Conservation (phyloP, 2,113 vertebrate species). For the Hippocampus mohnikei region DNA sequence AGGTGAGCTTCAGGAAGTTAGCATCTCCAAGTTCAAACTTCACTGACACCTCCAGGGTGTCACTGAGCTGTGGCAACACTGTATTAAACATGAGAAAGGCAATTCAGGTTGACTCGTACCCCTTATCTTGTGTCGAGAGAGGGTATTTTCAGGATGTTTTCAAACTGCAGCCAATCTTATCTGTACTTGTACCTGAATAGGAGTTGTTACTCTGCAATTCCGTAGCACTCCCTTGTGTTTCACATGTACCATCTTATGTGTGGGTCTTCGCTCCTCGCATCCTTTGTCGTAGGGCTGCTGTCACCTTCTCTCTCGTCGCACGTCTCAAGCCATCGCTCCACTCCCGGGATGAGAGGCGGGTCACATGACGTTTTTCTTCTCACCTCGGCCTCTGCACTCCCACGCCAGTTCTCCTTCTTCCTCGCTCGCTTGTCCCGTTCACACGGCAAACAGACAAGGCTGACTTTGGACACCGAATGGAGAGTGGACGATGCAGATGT, state of each 20-base stretch:
- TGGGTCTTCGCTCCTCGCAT: not conserved
- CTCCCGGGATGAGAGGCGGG: slow-evolving; percentile 4
- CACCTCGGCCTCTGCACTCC: slow-evolving; percentile 4
- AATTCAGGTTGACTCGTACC: too few species aligned
- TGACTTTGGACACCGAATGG: slow-evolving; percentile 48
- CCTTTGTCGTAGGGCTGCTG: slow-evolving; percentile 6
- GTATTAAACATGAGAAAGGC: too few species aligned
- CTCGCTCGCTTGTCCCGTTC: slow-evolving; percentile 10
- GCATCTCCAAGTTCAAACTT: slow-evolving; percentile 26
- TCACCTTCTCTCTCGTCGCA: slow-evolving; percentile 13
- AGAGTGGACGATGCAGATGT: slow-evolving; percentile 5
- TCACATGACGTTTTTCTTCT: slow-evolving; percentile 17
- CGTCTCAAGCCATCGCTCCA: slow-evolving; percentile 17
- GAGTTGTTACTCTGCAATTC: slow-evolving; percentile 25
- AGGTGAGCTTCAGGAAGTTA: slow-evolving; percentile 37
- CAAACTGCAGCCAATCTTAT: not conserved
- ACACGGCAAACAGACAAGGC: slow-evolving; percentile 53
- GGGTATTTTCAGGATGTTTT: not conserved
- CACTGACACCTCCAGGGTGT: slow-evolving; percentile 37
- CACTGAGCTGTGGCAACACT: too few species aligned
- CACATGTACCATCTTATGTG: slow-evolving; percentile 36
- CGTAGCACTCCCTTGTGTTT: slow-evolving; percentile 37
- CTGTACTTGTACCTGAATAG: slow-evolving; percentile 42
- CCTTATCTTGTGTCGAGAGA: not conserved
- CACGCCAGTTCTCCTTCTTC: not conserved